A percentile compares a stretch with the other conserved stretches of the same genome.
Conservation (phyloP, 1,140 invertebrate genomes). For the Harlomillsia oculata region DNA sequence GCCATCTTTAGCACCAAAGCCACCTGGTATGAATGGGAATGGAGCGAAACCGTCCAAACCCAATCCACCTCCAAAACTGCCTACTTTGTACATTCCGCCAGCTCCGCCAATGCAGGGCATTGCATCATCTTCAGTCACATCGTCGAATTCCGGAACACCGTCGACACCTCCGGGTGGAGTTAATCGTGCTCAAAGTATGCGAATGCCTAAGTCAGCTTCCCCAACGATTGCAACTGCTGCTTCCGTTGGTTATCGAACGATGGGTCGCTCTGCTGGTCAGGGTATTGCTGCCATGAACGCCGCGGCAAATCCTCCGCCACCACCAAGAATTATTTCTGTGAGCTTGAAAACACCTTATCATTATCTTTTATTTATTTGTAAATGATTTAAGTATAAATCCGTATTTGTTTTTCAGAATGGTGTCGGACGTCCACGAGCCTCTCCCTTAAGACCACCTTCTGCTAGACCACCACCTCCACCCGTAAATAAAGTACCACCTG, state of each 20-base stretch:
- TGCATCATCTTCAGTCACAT: neutral
- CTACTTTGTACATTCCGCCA: slow-evolving; percentile 29
- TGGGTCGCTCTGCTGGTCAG: slow-evolving; percentile 25
- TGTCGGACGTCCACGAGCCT: neutral
- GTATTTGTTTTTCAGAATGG: slow-evolving; percentile 24
- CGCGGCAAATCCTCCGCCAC: slow-evolving; percentile 25
- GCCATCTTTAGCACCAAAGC: slow-evolving; percentile 47
- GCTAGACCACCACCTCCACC: slow-evolving; percentile 29
- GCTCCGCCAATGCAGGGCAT: slow-evolving; percentile 12
- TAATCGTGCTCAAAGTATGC: slow-evolving; percentile 33
- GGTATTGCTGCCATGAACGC: slow-evolving; percentile 15
- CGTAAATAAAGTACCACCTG: slow-evolving; percentile 28
- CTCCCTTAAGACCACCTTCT: slow-evolving; percentile 25
- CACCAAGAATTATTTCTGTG: slow-evolving; percentile 24
- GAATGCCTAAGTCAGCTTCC: slow-evolving; percentile 27
- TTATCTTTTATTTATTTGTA: neutral
- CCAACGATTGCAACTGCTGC: slow-evolving; percentile 8
- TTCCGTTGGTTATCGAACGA: slow-evolving; percentile 27
- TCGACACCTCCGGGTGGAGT: slow-evolving; percentile 24
- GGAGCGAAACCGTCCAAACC: slow-evolving; percentile 25
- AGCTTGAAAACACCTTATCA: neutral
- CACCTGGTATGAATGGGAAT: slow-evolving; percentile 37
- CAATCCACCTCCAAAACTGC: slow-evolving; percentile 35
- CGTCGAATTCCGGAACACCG: slow-evolving; percentile 3
- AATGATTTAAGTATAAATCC: neutral